Evolutionary conservation across 2,113 vertebrate genomes (phyloP).

Genomic region (Himantopus leucocephalus): DNA sequence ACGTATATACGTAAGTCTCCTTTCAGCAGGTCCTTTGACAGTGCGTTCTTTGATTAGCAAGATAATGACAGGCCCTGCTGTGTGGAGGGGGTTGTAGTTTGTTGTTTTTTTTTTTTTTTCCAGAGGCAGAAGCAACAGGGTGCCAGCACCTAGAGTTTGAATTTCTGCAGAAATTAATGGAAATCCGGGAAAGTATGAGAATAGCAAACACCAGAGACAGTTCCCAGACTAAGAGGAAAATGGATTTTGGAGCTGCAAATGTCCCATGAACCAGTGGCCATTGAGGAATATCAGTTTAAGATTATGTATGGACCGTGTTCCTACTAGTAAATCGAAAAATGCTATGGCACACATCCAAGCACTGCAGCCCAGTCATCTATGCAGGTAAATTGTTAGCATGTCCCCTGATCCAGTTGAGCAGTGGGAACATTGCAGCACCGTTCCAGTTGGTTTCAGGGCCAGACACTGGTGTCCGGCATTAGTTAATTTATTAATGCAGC

Average conservation of each 20-base stretch:
- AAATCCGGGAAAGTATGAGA: background rate
- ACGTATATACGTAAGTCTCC: background rate
- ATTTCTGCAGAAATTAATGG: background rate
- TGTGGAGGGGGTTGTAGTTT: background rate
- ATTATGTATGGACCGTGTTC: background rate
- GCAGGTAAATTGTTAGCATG: background rate
- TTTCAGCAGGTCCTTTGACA: conserved; percentile 12
- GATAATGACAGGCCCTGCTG: background rate
- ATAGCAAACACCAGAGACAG: background rate
- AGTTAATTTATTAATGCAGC: background rate
- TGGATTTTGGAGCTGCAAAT: background rate
- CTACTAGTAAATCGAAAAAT: background rate
- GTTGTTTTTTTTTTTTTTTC: background rate
- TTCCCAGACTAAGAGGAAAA: background rate
- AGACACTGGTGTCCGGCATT: background rate
- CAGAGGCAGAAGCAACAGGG: background rate
- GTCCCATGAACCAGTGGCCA: background rate
- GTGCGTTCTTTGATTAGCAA: conserved; percentile 25
- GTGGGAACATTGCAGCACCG: background rate
- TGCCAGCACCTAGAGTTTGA: background rate
- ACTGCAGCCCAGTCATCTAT: background rate
- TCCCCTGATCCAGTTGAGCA: background rate
- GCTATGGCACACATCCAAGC: background rate
- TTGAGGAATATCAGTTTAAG: background rate
- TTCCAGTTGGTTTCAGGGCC: background rate